Conservation (phyloP, 2,113 vertebrate genomes). For the Microtus montanus region DNA sequence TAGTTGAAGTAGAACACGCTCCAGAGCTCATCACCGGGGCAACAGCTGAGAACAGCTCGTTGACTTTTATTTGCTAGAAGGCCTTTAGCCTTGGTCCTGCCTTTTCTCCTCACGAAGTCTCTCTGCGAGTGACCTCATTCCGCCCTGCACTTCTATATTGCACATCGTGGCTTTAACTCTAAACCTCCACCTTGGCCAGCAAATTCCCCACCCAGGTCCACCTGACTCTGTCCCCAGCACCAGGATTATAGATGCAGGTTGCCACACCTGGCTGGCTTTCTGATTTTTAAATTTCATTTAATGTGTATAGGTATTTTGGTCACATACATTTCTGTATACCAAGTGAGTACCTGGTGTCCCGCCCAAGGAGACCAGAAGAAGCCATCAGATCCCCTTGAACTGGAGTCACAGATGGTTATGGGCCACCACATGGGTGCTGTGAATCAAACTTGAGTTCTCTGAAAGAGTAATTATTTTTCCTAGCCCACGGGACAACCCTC, state of each 20-base stretch:
- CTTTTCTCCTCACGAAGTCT: background rate
- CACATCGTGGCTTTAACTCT: background rate
- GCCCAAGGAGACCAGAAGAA: background rate
- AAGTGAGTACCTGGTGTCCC: background rate
- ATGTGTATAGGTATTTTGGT: background rate
- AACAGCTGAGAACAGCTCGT: background rate
- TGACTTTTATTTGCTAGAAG: background rate
- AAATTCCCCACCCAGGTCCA: background rate
- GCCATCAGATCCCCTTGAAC: background rate
- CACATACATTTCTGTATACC: no score
- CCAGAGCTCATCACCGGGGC: background rate
- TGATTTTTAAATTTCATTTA: background rate
- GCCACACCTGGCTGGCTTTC: background rate
- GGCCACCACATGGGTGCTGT: background rate
- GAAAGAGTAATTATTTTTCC: background rate
- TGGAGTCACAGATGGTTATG: background rate
- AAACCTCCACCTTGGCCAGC: background rate
- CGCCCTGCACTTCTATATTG: background rate
- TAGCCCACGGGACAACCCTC: background rate
- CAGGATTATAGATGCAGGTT: background rate
- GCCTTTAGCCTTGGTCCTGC: background rate
- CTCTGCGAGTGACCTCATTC: background rate
- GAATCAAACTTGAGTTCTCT: background rate
- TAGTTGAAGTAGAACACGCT: fast-evolving
- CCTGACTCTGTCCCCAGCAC: no score